phyloP scores from a whole-genome alignment of 2,797 vertebrate species.

The Gallinago stenura region DNA sequence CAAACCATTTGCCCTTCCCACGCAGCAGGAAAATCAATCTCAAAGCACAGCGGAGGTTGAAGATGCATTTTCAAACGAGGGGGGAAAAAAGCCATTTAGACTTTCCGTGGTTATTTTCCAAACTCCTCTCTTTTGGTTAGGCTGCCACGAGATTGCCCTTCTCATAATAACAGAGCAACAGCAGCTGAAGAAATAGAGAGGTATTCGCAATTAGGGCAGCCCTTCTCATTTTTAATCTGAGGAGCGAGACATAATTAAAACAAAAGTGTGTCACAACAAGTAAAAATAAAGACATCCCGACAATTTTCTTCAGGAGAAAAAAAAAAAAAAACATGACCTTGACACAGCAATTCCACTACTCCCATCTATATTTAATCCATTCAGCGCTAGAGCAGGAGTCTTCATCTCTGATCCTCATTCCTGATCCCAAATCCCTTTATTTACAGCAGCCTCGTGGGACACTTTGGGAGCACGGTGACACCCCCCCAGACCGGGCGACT shows the following conservation, averaged over 20 bases:
- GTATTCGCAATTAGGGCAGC: background rate
- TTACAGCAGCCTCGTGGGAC: background rate
- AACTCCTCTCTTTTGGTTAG: background rate
- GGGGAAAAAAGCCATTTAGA: background rate
- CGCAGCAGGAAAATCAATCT: background rate
- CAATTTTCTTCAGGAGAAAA: background rate
- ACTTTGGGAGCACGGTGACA: rapidly evolving
- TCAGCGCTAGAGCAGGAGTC: background rate
- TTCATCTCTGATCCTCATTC: background rate
- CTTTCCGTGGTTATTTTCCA: background rate
- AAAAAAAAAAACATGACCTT: constrained; percentile 4
- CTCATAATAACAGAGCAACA: background rate
- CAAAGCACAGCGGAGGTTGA: background rate
- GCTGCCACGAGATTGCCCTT: background rate
- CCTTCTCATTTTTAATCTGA: background rate
- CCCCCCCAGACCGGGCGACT: background rate
- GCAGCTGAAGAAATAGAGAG: background rate
- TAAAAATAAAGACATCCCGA: background rate
- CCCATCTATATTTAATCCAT: background rate
- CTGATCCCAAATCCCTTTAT: background rate
- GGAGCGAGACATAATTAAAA: constrained; percentile 11
- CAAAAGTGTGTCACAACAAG: constrained; percentile 14
- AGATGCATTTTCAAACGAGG: rapidly evolving
- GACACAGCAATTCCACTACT: constrained; percentile 1
- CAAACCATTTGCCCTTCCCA: background rate